Evolutionary conservation across 2,113 vertebrate genomes (phyloP).

Genomic region (Microtus montanus): DNA sequence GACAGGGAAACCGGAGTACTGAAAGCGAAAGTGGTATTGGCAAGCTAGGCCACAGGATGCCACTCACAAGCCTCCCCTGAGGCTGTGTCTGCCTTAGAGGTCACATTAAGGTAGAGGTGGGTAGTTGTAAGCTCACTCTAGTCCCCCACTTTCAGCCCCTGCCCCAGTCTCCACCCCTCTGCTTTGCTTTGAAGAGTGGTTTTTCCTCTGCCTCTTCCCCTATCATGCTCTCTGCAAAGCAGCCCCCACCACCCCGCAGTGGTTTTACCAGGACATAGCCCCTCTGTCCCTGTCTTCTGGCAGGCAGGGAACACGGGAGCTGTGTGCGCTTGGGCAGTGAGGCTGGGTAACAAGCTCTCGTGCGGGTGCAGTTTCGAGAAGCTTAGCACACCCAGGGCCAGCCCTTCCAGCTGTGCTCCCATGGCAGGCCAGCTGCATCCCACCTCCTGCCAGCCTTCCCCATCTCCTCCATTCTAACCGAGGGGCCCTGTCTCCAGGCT

Average conservation of each 20-base stretch:
- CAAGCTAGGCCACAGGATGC: neutral
- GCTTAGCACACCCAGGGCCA: fast-evolving
- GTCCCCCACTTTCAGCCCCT: neutral
- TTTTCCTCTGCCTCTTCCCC: too few relatives aligned
- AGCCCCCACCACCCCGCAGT: neutral
- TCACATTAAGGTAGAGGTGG: neutral
- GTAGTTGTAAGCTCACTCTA: neutral
- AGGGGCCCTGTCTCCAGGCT: too few relatives aligned
- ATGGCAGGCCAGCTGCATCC: fast-evolving
- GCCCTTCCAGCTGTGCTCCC: fast-evolving
- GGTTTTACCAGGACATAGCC: neutral
- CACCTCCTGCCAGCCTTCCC: too few relatives aligned
- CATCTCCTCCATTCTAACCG: fast-evolving
- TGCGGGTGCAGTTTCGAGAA: fast-evolving
- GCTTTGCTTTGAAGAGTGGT: neutral
- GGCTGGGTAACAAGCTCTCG: fast-evolving
- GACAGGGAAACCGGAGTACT: neutral
- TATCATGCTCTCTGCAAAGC: neutral
- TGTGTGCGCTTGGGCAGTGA: neutral
- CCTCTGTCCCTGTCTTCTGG: neutral
- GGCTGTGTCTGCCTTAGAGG: neutral
- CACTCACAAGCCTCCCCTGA: neutral
- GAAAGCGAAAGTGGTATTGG: too few relatives aligned
- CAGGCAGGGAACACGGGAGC: neutral
- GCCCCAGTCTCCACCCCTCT: neutral